Evolutionary conservation across 2,113 vertebrate species (phyloP).

Genomic region (Hemibagrus wyckioides): DNA sequence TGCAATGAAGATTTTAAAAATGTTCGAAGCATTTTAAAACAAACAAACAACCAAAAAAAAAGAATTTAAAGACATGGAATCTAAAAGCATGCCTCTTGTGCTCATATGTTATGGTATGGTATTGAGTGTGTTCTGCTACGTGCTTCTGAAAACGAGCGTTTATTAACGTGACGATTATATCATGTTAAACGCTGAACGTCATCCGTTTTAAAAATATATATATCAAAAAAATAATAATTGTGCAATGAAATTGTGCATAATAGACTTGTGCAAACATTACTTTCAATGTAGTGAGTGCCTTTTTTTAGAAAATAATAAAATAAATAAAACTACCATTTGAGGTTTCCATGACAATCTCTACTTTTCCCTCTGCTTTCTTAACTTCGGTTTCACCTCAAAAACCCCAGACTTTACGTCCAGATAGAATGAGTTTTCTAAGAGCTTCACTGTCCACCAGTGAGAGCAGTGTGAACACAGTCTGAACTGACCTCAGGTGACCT

Average conservation of each 20-base stretch:
- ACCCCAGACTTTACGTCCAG: neutral
- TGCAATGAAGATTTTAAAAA: constrained; percentile 38
- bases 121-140: constrained; percentile 67
- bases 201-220: neutral
- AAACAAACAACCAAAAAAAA: constrained; percentile 24
- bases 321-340: constrained; percentile 64
- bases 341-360: neutral
- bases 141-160: constrained; percentile 59
- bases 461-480: neutral
- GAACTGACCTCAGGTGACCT: neutral
- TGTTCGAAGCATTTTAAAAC: constrained; percentile 34
- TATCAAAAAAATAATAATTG: neutral
- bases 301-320: constrained; percentile 49
- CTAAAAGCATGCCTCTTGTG: constrained; percentile 66
- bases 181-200: neutral
- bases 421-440: neutral
- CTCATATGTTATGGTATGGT: constrained; percentile 62
- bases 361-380: neutral
- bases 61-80: constrained; percentile 42
- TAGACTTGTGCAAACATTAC: constrained; percentile 65
- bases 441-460: neutral
- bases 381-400: neutral
- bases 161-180: constrained; percentile 33
- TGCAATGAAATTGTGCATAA: constrained; percentile 59
- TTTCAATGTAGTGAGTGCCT: constrained; percentile 70